phyloP scores from a whole-genome alignment of 2,797 vertebrate species.

The Coranthus polyacanthus region DNA sequence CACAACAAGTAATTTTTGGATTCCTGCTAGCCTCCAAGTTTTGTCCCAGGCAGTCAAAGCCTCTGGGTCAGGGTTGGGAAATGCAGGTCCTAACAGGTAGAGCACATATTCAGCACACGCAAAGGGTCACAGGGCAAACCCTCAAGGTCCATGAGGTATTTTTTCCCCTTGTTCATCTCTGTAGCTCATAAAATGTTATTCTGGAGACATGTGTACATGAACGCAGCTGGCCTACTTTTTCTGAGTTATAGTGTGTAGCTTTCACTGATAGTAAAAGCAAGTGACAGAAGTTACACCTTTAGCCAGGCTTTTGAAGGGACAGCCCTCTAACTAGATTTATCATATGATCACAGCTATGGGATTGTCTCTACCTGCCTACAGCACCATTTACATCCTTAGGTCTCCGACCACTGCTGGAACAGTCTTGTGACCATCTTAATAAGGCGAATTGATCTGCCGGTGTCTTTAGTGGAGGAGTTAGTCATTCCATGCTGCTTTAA shows the following conservation, averaged over 20 bases:
- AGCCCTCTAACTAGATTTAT: constrained; percentile 7
- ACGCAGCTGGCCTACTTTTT: constrained; percentile 32
- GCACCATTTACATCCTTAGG: constrained; percentile 10
- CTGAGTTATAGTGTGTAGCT: constrained; percentile 12
- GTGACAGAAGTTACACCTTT: constrained; percentile 15
- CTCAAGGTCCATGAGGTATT: constrained; percentile 56
- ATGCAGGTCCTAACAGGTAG: constrained; percentile 72
- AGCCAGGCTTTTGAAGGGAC: constrained; percentile 8
- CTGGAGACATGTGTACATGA: constrained; percentile 30
- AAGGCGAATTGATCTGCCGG: constrained; percentile 8
- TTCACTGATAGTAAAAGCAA: constrained; percentile 38
- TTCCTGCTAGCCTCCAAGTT: constrained; percentile 68
- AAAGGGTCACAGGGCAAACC: constrained; percentile 72
- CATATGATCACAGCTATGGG: constrained; percentile 10
- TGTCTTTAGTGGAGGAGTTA: constrained; percentile 16
- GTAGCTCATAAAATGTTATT: constrained; percentile 63
- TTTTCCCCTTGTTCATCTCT: constrained; percentile 54
- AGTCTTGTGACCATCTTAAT: constrained; percentile 14
- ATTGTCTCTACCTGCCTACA: constrained; percentile 6
- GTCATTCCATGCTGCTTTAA: constrained; percentile 6
- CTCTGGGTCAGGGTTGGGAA: constrained; percentile 66
- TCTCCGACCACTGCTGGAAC: constrained; percentile 7
- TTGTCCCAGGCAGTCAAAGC: constrained; percentile 56
- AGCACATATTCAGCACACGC: constrained; percentile 63
- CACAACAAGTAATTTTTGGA: constrained; percentile 75